Conservation (phyloP, 2,113 vertebrate genomes). For the Psilopsiagon aurifrons region DNA sequence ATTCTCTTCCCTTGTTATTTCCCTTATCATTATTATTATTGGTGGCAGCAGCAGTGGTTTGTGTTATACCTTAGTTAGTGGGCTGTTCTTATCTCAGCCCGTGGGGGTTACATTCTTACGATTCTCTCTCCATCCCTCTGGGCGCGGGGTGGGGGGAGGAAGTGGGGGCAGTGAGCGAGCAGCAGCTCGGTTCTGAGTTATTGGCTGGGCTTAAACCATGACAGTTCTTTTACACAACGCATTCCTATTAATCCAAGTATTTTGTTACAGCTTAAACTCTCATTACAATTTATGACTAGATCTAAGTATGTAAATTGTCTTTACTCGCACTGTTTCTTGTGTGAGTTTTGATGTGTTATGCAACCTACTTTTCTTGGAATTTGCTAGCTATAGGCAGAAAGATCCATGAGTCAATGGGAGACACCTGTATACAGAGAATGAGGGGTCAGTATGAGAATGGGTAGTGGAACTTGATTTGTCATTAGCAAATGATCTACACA, state of each 20-base stretch:
- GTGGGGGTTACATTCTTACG: too few relatives aligned
- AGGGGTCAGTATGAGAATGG: background rate
- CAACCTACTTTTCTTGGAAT: background rate
- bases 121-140: too few relatives aligned
- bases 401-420: background rate
- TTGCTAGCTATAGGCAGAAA: background rate
- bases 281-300: background rate
- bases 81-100: too few relatives aligned
- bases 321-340: background rate
- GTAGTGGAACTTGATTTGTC: background rate
- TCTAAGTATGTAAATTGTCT: background rate
- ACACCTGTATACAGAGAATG: background rate
- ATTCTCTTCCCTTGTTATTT: too few relatives aligned
- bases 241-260: background rate
- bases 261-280: background rate
- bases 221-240: background rate
- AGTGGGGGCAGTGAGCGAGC: too few relatives aligned
- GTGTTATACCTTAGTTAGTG: too few relatives aligned
- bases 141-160: too few relatives aligned
- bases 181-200: too few relatives aligned
- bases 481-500: background rate
- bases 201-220: too few relatives aligned
- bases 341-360: background rate
- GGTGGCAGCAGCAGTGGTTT: too few relatives aligned
- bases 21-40: too few relatives aligned